phyloP scores from a whole-genome alignment of 2,797 vertebrate species.

The Manis crassicaudata region DNA sequence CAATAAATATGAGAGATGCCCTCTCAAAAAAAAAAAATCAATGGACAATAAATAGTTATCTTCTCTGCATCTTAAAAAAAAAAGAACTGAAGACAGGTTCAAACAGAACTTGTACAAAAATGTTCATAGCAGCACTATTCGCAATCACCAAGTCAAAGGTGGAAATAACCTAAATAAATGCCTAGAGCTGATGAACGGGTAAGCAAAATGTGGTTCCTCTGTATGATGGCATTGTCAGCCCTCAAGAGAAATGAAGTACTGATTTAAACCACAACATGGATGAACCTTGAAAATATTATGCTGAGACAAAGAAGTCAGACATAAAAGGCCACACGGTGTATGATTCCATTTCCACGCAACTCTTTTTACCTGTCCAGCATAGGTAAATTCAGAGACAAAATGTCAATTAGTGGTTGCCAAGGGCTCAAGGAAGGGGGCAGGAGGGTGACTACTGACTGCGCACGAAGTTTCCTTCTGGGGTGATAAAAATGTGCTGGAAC shows the following conservation, averaged over 20 bases:
- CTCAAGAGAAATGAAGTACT: background rate
- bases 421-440: background rate
- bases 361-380: conserved; percentile 6
- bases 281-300: background rate
- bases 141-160: background rate
- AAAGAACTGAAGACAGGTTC: background rate
- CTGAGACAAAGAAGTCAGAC: conserved; percentile 26
- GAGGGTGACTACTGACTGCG: background rate
- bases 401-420: background rate
- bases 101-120: background rate
- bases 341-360: background rate
- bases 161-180: background rate
- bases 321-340: background rate
- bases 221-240: background rate
- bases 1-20: too few species aligned
- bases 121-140: background rate
- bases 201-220: background rate
- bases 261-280: background rate
- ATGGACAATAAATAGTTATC: too few species aligned
- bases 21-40: too few species aligned
- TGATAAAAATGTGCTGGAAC: background rate
- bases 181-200: background rate
- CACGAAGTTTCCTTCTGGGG: background rate
- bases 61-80: too few species aligned
- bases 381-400: conserved; percentile 10